Conservation (phyloP, 2,113 vertebrate species). For the Genyomyrus donnyi region DNA sequence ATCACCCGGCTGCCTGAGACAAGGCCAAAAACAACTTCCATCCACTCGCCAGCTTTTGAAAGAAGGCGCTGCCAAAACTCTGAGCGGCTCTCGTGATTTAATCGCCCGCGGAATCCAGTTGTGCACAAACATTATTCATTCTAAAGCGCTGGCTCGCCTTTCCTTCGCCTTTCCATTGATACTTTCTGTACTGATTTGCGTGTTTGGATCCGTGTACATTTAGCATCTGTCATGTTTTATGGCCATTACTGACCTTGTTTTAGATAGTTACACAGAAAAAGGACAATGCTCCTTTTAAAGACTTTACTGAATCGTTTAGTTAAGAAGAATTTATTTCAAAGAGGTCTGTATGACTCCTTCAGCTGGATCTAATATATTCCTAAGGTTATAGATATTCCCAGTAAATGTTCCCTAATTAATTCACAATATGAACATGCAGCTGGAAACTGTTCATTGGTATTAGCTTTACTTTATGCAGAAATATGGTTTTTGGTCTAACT, state of each 20-base stretch:
- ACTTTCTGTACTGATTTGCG: background rate
- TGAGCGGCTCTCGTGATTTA: conserved; percentile 33
- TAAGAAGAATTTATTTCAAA: background rate
- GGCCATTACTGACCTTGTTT: background rate
- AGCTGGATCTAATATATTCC: background rate
- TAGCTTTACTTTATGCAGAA: background rate
- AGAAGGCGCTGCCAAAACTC: conserved; percentile 29
- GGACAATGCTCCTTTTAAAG: background rate
- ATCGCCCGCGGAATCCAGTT: conserved; percentile 34
- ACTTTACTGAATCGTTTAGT: background rate
- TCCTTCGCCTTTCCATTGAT: background rate
- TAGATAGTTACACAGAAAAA: background rate
- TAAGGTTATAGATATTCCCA: background rate
- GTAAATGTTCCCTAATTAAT: background rate
- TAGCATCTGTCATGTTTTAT: background rate
- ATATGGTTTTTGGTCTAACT: background rate
- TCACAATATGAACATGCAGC: background rate
- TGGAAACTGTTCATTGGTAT: background rate
- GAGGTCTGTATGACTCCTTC: background rate
- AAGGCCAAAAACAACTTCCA: conserved; percentile 37
- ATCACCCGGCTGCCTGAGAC: conserved; percentile 15
- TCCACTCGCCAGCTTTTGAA: conserved; percentile 38
- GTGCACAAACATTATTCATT: background rate
- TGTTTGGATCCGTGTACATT: background rate
- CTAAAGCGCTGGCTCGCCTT: background rate